These are phyloP conservation scores for Ariolimax columbianus DNA, from an alignment of 2,888 invertebrate genomes.

Conservation along the genomic window DNA sequence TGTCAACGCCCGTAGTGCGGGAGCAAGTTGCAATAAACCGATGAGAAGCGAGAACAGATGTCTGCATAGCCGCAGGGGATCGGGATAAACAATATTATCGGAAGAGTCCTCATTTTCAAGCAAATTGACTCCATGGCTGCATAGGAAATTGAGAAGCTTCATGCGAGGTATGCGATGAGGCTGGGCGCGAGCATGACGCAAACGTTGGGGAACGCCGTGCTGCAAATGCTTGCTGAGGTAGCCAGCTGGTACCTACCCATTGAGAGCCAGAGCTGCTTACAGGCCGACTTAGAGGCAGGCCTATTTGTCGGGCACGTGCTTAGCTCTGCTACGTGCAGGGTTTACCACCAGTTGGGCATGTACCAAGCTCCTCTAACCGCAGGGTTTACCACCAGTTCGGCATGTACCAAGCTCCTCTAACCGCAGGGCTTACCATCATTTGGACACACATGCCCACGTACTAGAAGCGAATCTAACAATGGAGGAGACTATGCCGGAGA, in stretches of 20 bases:
- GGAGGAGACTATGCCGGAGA: no score
- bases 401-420: no score
- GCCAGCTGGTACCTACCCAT: not conserved
- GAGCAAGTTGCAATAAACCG: no score
- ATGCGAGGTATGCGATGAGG: not conserved
- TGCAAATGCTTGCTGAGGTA: not conserved
- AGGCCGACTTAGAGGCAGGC: not conserved
- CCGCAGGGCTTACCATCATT: not conserved
- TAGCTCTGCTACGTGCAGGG: not conserved
- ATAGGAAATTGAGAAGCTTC: not conserved
- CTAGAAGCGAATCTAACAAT: not conserved
- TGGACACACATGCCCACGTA: not conserved
- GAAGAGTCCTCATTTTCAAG: not conserved
- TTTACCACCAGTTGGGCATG: not conserved
- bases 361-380: not conserved
- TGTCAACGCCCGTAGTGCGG: no score
- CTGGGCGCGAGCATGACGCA: not conserved
- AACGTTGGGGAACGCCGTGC: not conserved
- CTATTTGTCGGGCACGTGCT: conserved; percentile 6
- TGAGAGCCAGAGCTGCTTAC: not conserved
- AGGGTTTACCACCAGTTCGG: no score
- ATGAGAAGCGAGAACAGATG: not conserved
- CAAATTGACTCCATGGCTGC: not conserved
- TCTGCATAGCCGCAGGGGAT: not conserved
- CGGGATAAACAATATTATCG: not conserved